Evolutionary conservation across 2,797 vertebrate genomes (phyloP).

Genomic region (Myotis findleyi): DNA sequence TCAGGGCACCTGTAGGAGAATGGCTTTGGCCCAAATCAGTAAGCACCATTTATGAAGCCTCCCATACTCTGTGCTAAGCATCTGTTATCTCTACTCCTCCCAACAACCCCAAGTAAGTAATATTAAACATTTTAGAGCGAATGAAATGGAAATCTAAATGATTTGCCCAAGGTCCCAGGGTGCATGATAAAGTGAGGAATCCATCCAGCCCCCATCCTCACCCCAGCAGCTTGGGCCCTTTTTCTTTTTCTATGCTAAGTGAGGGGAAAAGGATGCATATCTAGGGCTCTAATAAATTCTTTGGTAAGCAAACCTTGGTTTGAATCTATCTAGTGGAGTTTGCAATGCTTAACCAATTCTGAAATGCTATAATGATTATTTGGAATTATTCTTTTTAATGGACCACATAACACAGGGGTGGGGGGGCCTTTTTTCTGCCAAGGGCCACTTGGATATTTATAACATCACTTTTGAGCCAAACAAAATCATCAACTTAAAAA

Average conservation of each 20-base stretch:
- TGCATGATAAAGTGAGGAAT: not conserved
- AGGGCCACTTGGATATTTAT: too few relatives aligned
- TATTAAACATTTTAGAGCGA: conserved; percentile 8
- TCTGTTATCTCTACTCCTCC: not conserved
- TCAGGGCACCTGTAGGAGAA: not conserved
- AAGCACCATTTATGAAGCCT: not conserved
- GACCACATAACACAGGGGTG: not conserved
- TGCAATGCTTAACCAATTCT: conserved; percentile 3
- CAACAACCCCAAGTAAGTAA: not conserved
- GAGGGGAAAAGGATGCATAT: not conserved
- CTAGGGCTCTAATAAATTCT: not conserved
- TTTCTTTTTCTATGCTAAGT: not conserved
- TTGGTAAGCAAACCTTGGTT: conserved; percentile 8
- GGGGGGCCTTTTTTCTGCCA: too few relatives aligned
- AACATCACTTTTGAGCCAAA: too few relatives aligned
- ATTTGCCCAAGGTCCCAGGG: not conserved
- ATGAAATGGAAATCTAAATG: not conserved
- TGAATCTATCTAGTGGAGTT: not conserved
- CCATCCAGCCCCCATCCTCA: not conserved
- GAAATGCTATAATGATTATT: conserved; percentile 34
- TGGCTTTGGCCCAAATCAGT: not conserved
- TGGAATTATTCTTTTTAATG: conserved; percentile 56
- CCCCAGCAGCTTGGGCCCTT: not conserved
- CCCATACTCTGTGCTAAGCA: not conserved
- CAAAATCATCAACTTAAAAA: too few relatives aligned